Evolutionary conservation across 2,888 invertebrate species (phyloP).

Genomic region (Griposia aprilina): DNA sequence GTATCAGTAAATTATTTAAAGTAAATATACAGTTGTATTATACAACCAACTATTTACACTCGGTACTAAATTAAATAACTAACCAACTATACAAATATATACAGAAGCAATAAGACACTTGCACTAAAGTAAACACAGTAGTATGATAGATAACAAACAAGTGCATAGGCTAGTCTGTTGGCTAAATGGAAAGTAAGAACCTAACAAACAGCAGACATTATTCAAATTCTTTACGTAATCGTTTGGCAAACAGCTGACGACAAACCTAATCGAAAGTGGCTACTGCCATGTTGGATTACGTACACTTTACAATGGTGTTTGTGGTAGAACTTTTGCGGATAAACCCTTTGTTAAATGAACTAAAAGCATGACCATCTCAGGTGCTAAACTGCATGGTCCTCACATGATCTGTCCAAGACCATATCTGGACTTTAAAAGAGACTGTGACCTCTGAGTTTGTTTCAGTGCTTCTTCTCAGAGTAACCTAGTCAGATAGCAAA

Average conservation of each 20-base stretch:
- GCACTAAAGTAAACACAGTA: not conserved
- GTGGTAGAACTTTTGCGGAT: not conserved
- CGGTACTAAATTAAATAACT: not conserved
- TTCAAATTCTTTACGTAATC: not conserved
- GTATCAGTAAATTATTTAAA: not conserved
- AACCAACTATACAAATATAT: not conserved
- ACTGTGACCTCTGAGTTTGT: not conserved
- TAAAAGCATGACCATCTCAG: not conserved
- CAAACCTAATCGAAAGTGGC: slow-evolving; percentile 6
- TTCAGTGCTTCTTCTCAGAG: not conserved
- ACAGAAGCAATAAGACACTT: not conserved
- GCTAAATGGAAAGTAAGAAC: not conserved
- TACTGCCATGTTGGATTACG: too few species aligned
- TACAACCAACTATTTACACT: not conserved
- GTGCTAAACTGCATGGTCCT: not conserved
- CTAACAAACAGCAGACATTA: not conserved
- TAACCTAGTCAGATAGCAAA: not conserved
- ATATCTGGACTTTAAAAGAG: not conserved
- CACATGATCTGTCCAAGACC: not conserved
- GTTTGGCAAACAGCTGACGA: not conserved
- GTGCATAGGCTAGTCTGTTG: not conserved
- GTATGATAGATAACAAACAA: not conserved
- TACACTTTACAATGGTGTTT: not conserved
- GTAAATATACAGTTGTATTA: not conserved
- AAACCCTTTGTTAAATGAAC: not conserved